These are phyloP conservation scores for Eupristina koningsbergeri DNA, from an alignment of 1,140 invertebrate species.

Conservation along the genomic window DNA sequence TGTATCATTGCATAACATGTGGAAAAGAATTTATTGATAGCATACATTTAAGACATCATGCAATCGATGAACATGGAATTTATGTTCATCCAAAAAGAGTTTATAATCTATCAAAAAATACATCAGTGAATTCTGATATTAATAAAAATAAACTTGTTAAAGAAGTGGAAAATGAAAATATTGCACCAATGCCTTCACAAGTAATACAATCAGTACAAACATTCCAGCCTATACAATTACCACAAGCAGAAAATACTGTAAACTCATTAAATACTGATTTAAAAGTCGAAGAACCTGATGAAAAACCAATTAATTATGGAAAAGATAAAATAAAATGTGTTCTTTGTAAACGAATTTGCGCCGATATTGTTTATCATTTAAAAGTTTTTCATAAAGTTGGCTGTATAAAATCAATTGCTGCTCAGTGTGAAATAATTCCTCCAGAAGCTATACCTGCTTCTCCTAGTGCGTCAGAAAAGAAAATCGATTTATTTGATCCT, in stretches of 20 bases:
- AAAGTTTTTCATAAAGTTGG: conserved; percentile 67
- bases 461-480: neutral
- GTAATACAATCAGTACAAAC: neutral
- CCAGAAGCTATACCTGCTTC: neutral
- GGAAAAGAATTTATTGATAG: conserved; percentile 61
- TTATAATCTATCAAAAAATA: conserved; percentile 29
- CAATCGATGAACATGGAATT: conserved; percentile 60
- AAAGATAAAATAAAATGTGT: conserved; percentile 56
- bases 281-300: conserved; percentile 27
- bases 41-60: conserved; percentile 57
- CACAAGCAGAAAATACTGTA: conserved; percentile 6
- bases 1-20: conserved; percentile 64
- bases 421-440: conserved; percentile 44
- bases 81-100: conserved; percentile 40
- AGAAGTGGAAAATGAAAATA: conserved; percentile 16
- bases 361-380: conserved; percentile 63
- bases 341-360: conserved; percentile 61
- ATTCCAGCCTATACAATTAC: neutral
- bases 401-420: conserved; percentile 49
- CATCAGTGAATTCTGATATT: too few species aligned
- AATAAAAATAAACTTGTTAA: conserved; percentile 25
- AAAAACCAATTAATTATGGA: neutral
- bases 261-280: conserved; percentile 15
- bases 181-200: neutral
- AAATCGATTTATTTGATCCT: neutral